Evolutionary conservation across 37 sponge, comb jelly and placozoan genomes (phyloP).

Genomic region (Diacarnus erythraeanus): DNA sequence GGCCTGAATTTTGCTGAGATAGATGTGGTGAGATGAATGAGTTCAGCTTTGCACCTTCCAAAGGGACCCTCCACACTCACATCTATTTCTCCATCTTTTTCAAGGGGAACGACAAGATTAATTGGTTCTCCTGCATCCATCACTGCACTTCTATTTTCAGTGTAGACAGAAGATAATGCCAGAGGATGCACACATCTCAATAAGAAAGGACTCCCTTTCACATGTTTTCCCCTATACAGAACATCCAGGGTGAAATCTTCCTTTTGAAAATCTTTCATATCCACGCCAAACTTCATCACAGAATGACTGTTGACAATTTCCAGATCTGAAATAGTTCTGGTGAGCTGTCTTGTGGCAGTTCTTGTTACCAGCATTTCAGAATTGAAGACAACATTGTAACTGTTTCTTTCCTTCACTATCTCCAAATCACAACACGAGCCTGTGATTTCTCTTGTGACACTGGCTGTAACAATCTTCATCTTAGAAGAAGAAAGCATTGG

Average conservation of each 20-base stretch:
- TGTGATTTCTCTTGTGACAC: not conserved
- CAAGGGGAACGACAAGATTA: conserved; percentile 16
- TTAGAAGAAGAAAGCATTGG: not conserved
- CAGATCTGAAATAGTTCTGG: too few species aligned
- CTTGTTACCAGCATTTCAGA: not conserved
- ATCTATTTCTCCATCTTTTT: not conserved
- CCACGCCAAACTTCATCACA: too few species aligned
- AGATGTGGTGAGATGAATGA: not conserved
- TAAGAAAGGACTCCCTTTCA: conserved; percentile 45
- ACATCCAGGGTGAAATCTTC: conserved; percentile 33
- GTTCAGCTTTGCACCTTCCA: not conserved
- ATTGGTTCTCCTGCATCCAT: conserved; percentile 18
- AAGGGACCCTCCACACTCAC: conserved; percentile 10
- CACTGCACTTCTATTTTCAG: not conserved
- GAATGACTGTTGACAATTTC: too few species aligned
- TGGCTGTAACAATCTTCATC: not conserved
- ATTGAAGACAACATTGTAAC: not conserved
- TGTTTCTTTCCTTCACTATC: not conserved
- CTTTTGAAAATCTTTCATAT: too few species aligned
- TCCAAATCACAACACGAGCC: conserved; percentile 5
- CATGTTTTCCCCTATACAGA: not conserved
- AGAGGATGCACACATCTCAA: conserved; percentile 24
- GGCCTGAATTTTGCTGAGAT: conserved; percentile 7
- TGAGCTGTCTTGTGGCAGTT: too few species aligned
- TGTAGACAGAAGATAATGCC: not conserved